Base-by-base conservation (phyloP, 2,797 vertebrate species). In the Jordanella pulchra region DNA sequence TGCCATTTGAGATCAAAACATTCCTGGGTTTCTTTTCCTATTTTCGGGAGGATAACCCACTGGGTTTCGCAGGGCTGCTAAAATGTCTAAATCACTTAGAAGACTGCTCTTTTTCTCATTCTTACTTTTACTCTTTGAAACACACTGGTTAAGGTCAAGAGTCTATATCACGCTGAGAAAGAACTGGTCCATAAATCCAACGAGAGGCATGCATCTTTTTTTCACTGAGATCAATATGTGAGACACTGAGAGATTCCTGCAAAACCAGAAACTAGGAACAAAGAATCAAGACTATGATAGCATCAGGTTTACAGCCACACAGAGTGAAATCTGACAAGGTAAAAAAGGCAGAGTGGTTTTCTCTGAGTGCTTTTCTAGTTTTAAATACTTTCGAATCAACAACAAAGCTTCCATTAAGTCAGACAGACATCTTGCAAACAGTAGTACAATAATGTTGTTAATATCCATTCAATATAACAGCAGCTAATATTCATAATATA, bases 1-100 rank as follows among this genome's bases (percentile, higher is more conserved):
- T 64, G 65, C 80, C 76, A 50, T 84, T 87, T 74, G 0, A 82
- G 65, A 85, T 86, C 73, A 78, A 82, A 86, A 86, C 77, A 72
- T 73, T 77, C 69, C 58, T 7, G 13, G 54, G 7, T 63, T 82
- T 77, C 39, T 79, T 80, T 73, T n/a, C 53, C 55, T 75, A 67
- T 56, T 69, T 35, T 68, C 21, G 0, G 18, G 71, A 44, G 71
- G 67, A 65, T 60, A 70, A 15, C 48, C 73, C 4, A 0, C 54
- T 21, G 71, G 14, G 21, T 10, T 76, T 54, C 72, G 68, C 68
- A 45, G 78, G 77, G 73, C 76, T 47, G 63, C 66, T 65, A 7
- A 82, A 76, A 77, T 47, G 55, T 45, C 72, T 60, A 74, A 61
- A 64, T 81, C 48, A 39, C 61, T 23, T n/a, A 50, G 70, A 65